These are phyloP conservation scores for Aplocera efformata DNA, from an alignment of 2,888 invertebrate genomes.

Conservation along the genomic window DNA sequence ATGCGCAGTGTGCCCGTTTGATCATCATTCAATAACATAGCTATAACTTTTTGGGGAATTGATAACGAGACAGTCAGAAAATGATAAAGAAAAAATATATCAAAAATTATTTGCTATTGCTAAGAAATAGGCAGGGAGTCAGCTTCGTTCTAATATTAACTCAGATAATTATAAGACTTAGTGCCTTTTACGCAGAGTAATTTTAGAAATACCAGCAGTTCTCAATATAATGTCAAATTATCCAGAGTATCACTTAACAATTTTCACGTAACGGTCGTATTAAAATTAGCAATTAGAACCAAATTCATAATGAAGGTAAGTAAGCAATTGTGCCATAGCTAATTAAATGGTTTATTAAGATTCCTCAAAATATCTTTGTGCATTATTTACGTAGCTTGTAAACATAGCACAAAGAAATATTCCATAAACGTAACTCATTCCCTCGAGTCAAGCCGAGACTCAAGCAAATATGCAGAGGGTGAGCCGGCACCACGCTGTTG, in stretches of 20 bases:
- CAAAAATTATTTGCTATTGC: too few relatives aligned
- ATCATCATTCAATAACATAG: conserved; percentile 4
- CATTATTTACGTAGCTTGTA: conserved; percentile 25
- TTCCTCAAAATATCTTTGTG: conserved; percentile 24
- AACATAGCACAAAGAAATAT: conserved; percentile 32
- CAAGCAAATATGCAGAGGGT: conserved; percentile 59
- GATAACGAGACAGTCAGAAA: too few relatives aligned
- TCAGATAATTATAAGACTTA: too few relatives aligned
- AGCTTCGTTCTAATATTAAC: too few relatives aligned
- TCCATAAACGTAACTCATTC: conserved; percentile 38
- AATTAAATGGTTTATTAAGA: conserved; percentile 28
- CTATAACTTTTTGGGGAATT: conserved; percentile 1
- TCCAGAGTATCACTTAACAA: not conserved
- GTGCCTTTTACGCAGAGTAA: too few relatives aligned
- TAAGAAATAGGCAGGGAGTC: too few relatives aligned
- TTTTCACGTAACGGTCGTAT: not conserved
- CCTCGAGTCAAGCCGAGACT: conserved; percentile 33
- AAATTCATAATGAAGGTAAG: conserved; percentile 2
- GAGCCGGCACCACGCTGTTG: conserved; percentile 49
- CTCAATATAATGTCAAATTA: too few relatives aligned
- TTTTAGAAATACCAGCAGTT: too few relatives aligned
- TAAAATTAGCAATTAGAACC: not conserved
- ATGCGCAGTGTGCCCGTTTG: conserved; percentile 48
- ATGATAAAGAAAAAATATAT: too few relatives aligned
- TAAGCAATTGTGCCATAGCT: conserved; percentile 13